These are phyloP conservation scores for Tryphoninae sp. DNA, from an alignment of 2,888 invertebrate species.

Conservation along the genomic window DNA sequence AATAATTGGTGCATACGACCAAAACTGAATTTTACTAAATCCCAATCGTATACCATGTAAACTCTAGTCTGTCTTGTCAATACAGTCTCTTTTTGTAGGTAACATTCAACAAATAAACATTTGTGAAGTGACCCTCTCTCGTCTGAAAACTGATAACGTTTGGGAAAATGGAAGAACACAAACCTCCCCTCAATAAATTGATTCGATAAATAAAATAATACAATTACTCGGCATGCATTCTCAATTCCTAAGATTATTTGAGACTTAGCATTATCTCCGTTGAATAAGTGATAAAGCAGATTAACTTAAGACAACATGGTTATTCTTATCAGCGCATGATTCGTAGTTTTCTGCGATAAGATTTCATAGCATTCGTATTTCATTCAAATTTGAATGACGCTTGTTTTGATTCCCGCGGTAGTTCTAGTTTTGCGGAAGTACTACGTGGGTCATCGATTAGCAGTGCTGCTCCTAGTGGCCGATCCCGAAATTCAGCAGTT, in stretches of 20 bases:
- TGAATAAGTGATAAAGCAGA: slow-evolving; percentile 59
- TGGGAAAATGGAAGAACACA: slow-evolving; percentile 12
- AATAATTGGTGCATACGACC: slow-evolving; percentile 25
- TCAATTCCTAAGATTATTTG: slow-evolving; percentile 20
- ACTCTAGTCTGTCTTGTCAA: slow-evolving; percentile 69
- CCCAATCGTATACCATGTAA: slow-evolving; percentile 66
- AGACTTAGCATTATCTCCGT: neutral
- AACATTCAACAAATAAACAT: slow-evolving; percentile 61
- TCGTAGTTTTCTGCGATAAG: neutral
- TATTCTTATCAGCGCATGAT: slow-evolving; percentile 9
- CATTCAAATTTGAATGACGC: neutral
- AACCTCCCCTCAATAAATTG: slow-evolving; percentile 28
- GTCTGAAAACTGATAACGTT: slow-evolving; percentile 23
- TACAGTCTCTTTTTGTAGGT: slow-evolving; percentile 63
- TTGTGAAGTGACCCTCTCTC: slow-evolving; percentile 49
- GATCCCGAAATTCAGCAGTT: neutral
- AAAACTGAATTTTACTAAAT: slow-evolving; percentile 57
- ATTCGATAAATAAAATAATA: slow-evolving; percentile 20
- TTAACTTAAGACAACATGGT: slow-evolving; percentile 38
- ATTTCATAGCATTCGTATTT: neutral
- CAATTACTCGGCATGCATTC: slow-evolving; percentile 35
- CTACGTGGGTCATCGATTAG: neutral
- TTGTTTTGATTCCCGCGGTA: no score
- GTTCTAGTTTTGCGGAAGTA: neutral
- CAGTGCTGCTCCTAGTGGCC: slow-evolving; percentile 9